Evolutionary conservation across 2,797 vertebrate species (phyloP), one percentile per base, ranked within the genome.

Genomic region (Acanthiza pusilla): DNA sequence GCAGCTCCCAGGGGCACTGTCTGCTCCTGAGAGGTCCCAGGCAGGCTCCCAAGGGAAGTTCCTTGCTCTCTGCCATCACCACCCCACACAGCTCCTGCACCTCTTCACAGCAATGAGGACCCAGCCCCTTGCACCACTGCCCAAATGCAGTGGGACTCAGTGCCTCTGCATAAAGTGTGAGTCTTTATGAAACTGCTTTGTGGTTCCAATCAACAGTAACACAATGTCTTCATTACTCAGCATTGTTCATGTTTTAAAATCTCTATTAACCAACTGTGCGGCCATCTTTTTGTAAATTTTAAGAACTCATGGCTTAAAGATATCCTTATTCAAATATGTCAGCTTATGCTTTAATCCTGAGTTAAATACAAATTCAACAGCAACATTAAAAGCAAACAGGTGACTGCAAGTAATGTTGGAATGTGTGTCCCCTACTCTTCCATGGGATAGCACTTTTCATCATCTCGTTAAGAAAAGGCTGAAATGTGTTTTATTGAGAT

Each of bases 331-430:
- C 94, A 94, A 95, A 88, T 91, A 94, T 0, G 16, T 65, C 91
- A 88, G 23, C 86, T 96, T 88, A 94, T 94, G 85, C 92, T 94
- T 93, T 94, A 96, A 95, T 93, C 92, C 80, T 3, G 61, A 96
- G 85, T 90, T 90, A 96, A 96, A 93, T 32, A 94, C 73, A 94
- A 91, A 93, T 90, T 88, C 93, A 95, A 88, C 20, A 85, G 90
- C 93, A 95, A 94, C 91, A 94, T 60, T 88, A 90, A 81, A 94
- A 95, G 94, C 93, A 96, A 94, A 93, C 83, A 95, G 91, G 88
- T 94, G 90, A 94, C 93, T 84, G 15, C 5, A 84, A 90, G 91
- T 70, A 32, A 90, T 20, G 43, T 57, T 87, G 80, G 85, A 84
- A 91, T 93, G 66, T 32, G 61, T 48, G 30, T 63, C 77, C 76